Evolutionary conservation across 2,113 vertebrate species (phyloP), one percentile per base, ranked within the genome.

Genomic region (Urocitellus parryii): DNA sequence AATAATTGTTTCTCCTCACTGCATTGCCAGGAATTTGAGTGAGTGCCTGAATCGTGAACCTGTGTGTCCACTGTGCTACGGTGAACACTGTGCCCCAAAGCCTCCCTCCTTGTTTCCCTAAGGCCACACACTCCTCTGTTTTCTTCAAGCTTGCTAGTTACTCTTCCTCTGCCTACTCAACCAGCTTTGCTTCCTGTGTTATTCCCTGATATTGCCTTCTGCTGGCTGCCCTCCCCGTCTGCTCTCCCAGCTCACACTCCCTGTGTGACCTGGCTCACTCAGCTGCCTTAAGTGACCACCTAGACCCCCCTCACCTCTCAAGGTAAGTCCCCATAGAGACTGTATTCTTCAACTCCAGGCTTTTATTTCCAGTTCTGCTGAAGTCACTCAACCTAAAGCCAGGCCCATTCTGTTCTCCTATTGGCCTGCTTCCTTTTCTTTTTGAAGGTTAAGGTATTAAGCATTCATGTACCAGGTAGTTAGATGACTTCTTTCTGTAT

Each of bases 171-270:
- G 0, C 32, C 34, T 34, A 34, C 56, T 74, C 63, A 12, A 32
- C 70, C 9, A n/a, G 77, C 51, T 88, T 53, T 51, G 17, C n/a
- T 34, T 83, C 34, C 39, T 83, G 56, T 51, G 14, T 32, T 53
- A 58, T 74, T 82, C 20, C 48, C 51, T 65, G 5, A 9, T 3
- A 16, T 27, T 32, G 29, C 17, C 9, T 63, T 27, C 65, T 12
- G 2, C 25, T 8, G 48, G 4, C 3, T 0, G 0, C n/a, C 3
- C 51, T 48, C 7, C 12, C 37, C 27, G 2, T 45, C 20, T 68
- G 17, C 9, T 63, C 25, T 63, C 1, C 12, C 29, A 39, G 53
- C 20, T 82, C 6, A 18, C 4, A 17, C 53, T 45, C 34, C 34
- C 34, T 67, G 56, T 4, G 24, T 16, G 73, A 70, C 29, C 24